A percentile compares a stretch with the other conserved stretches of the same genome.
These are phyloP conservation scores for Murina feae DNA, from an alignment of 2,113 vertebrate species.

Conservation along the genomic window DNA sequence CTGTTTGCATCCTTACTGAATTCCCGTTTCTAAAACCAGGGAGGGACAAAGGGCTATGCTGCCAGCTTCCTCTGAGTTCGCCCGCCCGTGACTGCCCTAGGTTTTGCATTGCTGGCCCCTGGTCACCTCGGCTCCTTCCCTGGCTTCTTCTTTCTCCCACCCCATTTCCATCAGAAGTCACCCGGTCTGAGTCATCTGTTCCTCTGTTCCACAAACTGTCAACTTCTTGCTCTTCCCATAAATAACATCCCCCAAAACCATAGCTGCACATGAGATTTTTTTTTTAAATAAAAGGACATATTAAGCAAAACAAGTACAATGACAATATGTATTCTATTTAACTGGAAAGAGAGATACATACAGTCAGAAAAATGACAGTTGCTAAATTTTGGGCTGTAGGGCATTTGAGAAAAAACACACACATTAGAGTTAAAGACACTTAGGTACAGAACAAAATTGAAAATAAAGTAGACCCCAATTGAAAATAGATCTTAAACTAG, in stretches of 20 bases:
- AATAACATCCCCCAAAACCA: not conserved
- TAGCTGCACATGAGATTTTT: not conserved
- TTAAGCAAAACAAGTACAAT: constrained; percentile 29
- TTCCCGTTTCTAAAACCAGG: constrained; percentile 51
- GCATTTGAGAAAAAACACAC: not conserved
- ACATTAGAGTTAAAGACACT: not conserved
- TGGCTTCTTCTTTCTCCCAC: not conserved
- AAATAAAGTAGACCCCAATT: constrained; percentile 29
- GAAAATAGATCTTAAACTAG: constrained; percentile 37
- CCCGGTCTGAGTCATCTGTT: not conserved
- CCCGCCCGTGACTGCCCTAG: not conserved
- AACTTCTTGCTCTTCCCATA: not conserved
- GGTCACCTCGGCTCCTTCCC: not conserved
- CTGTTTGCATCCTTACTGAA: constrained; percentile 61
- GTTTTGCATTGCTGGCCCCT: not conserved
- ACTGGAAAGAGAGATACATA: not conserved
- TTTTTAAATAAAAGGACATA: not conserved
- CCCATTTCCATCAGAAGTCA: not conserved
- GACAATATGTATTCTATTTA: not conserved
- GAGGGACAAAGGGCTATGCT: not conserved
- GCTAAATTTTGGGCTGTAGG: not conserved
- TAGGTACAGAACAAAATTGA: constrained; percentile 23
- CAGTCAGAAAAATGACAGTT: not conserved
- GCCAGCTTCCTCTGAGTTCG: constrained; percentile 24
- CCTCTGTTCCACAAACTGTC: not conserved